Base-by-base conservation (phyloP, 2,797 vertebrate genomes). In the Nyctibius grandis region DNA sequence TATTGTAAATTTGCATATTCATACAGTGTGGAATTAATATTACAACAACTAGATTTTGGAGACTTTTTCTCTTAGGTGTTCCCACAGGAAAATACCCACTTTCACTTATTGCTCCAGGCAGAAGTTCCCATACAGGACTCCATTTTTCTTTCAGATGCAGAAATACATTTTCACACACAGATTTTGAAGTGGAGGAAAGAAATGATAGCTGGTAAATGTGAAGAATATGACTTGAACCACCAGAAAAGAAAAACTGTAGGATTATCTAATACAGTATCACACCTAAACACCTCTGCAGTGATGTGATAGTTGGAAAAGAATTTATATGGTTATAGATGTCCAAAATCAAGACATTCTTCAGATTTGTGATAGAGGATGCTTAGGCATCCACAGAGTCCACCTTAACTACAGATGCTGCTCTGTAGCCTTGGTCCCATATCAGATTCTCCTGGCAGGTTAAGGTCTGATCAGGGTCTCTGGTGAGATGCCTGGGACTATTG, bases 191-290 rank as follows among this genome's bases (percentile, higher is more conserved):
- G 12, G 11, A 42, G 9, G 34, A 47, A 53, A 78, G 25, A 75
- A 81, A n/a, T 29, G 0, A 31, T 18, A 31, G 13, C 4, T 48
- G 5, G 3, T 56, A 34, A 51, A 68, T 0, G 0, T 45, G 36
- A 75, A n/a, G 26, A 54, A 73, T 61, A 82, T n/a, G 42, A 25
- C 10, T 33, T 28, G 17, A 31, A 56, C 12, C 13, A 23, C 8
- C 22, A 45, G 61, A 70, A 56, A 80, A 72, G 19, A n/a, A 77
- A 40, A 91, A 53, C 5, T 12, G 3, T 26, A 22, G 9, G 14
- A 25, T 77, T 88, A 29, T 36, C 16, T 63, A 23, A 31, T 23
- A 17, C 3, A 64, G 4, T 11, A 36, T 21, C 68, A 51, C 14
- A 61, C 21, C 7, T 36, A 44, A 63, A 53, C 45, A 15, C 2